Evolutionary conservation across 2,888 invertebrate species (phyloP).

Genomic region (Pseudanteris insignis): DNA sequence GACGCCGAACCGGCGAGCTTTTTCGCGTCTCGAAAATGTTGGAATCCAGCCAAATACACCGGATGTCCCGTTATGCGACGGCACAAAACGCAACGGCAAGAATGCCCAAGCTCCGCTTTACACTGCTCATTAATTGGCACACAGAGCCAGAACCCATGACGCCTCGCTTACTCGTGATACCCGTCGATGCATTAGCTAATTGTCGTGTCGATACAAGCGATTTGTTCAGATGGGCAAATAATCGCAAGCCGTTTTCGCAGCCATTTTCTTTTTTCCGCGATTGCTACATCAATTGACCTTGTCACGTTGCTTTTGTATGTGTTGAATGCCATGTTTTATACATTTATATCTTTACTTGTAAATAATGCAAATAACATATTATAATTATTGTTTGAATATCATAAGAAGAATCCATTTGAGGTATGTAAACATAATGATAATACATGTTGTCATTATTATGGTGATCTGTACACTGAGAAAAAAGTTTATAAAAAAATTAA

Average conservation of each 20-base stretch:
- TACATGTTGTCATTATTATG: too few species aligned
- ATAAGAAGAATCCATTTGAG: too few species aligned
- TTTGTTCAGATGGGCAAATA: constrained; percentile 49
- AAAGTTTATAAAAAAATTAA: too few species aligned
- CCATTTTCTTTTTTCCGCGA: constrained; percentile 33
- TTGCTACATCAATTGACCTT: constrained; percentile 35
- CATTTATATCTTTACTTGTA: background rate
- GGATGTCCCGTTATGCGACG: constrained; percentile 12
- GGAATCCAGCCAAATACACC: constrained; percentile 7
- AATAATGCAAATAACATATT: too few species aligned
- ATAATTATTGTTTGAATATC: too few species aligned
- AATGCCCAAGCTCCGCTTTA: constrained; percentile 50
- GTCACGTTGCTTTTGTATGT: constrained; percentile 31
- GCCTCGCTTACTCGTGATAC: constrained; percentile 1
- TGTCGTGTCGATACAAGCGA: constrained; percentile 53
- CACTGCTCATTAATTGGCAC: constrained; percentile 54
- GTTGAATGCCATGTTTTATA: background rate
- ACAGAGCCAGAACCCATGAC: background rate
- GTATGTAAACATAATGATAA: too few species aligned
- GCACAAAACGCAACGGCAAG: constrained; percentile 12
- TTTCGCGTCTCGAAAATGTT: constrained; percentile 10
- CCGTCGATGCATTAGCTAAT: constrained; percentile 61
- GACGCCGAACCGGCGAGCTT: constrained; percentile 2
- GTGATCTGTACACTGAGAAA: too few species aligned
- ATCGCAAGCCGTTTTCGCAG: constrained; percentile 26